Evolutionary conservation across 2,797 vertebrate species (phyloP), one percentile per base, ranked within the genome.

Genomic region (Otolemur crassicaudatus): DNA sequence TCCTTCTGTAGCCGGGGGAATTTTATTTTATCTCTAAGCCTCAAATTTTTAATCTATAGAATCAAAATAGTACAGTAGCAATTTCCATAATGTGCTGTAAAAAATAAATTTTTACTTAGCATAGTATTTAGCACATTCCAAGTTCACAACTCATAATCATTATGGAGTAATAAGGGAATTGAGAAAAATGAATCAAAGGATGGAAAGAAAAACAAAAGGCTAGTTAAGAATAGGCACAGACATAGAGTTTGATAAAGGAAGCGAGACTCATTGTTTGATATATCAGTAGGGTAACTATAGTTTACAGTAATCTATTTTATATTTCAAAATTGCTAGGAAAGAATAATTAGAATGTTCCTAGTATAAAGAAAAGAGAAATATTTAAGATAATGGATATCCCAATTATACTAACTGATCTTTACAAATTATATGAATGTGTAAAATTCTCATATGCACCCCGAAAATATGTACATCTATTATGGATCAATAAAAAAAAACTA

Each of bases 41-140:
- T 91, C 80, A 87, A 83, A 70, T n/a, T 63, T 80, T 82, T 76
- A 69, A 93, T 63, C 34, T 87, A 9, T 49, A 49, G n/a, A 77
- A 49, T 81, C n/a, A 61, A 82, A n/a, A 53, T n/a, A 75, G 37
- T 83, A 83, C 13, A 65, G 40, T 49, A 63, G 23, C 73, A 40
- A 49, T 11, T 22, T 29, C 53, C 23, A 31, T 79, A 70, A 72
- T 86, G 17, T 49, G 23, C 27, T 70, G 13, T 86, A 69, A 86
- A 76, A 77, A 80, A 94, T 60, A 81, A 49, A 53, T 70, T 20
- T 43, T 75, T 92, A 16, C 16, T 70, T 17, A 56, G n/a, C 34
- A 65, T 25, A 86, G 25, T 65, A 72, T 76, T 75, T 92, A 72
- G 43, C n/a, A 80, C 31, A 70, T 88, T 83, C 40, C 19, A 49